phyloP scores from a whole-genome alignment of 2,888 invertebrate genomes.

The Cantharis rustica region DNA sequence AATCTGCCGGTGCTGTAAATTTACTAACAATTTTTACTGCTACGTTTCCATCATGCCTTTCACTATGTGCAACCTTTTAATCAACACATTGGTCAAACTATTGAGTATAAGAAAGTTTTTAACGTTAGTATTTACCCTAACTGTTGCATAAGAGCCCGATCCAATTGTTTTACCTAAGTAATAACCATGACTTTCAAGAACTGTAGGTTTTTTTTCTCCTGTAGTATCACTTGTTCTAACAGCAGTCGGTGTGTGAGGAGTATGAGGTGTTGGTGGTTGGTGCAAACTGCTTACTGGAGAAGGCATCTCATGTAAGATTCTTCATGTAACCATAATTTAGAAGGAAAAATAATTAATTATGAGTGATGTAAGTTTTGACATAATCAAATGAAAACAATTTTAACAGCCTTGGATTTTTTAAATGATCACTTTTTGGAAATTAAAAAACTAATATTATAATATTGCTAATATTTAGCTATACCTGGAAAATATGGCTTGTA shows the following conservation, averaged over 20 bases:
- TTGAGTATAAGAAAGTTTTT: background rate
- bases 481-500: no score
- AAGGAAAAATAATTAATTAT: conserved; percentile 13
- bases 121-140: conserved; percentile 62
- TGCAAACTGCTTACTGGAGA: conserved; percentile 50
- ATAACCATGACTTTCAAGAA: conserved; percentile 79
- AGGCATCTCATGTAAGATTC: conserved; percentile 40
- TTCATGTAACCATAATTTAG: conserved; percentile 30
- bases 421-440: no score
- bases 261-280: conserved; percentile 40
- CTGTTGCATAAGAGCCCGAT: conserved; percentile 82
- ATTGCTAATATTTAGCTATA: no score
- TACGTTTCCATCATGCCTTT: conserved; percentile 73
- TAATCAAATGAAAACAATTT: conserved; percentile 13
- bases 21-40: conserved; percentile 86
- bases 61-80: conserved; percentile 72
- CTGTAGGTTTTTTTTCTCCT: conserved; percentile 55
- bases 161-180: conserved; percentile 76
- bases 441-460: no score
- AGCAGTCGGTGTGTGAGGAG: conserved; percentile 23
- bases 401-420: conserved; percentile 45
- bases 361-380: conserved; percentile 28
- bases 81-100: conserved; percentile 20
- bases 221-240: conserved; percentile 39
- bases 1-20: conserved; percentile 80